Base-by-base conservation (phyloP, 2,888 invertebrate genomes). In the Caenorhabditis sp. region DNA sequence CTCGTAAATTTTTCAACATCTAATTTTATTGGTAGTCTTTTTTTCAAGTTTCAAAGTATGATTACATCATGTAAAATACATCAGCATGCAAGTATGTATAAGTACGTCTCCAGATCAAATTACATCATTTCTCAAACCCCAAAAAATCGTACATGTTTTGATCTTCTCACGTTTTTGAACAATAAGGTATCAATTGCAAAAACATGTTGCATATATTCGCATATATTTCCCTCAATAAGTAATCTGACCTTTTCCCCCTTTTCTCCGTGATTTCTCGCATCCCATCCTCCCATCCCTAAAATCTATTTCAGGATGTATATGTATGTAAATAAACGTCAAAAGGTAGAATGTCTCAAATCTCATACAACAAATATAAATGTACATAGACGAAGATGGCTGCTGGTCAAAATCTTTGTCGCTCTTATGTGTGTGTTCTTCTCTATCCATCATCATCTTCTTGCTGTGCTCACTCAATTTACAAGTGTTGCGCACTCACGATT, bases 401-500 rank as follows among this genome's bases (percentile, higher is more conserved):
- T 63, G 52, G 62, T 65, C 63, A 66, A 65, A 61, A 66, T 65
- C 63, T 63, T 65, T 63, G 70, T 59, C 65, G 70, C 31, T 31
- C 31, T 31, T 31, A 66, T 56, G 25, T 56, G 53, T 23, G 53
- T 53, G 20, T 50, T 50, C 20, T 17, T 17, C 50, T 50, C 53
- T 53, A 53, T 53, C 53, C 53, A 53, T 23, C 23, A 31, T 31
- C 31, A 31, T 31, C 31, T 4, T 50, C 53, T 53, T n/a, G 53
- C 53, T 53, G 8, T 53, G 53, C 53, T 53, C 25, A 53, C 53
- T 53, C 53, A 23, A 56, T 26, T 72, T 63, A 73, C 73, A 73
- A 73, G 73, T 73, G 73, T 68, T 73, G 73, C 63, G 65, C 73
- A 66, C 73, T 73, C 73, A 73, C 73, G 73, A 73, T 63, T 62